Percentiles rank a stretch among this genome's conserved stretches.
These are phyloP conservation scores for Lithosia quadra DNA, from an alignment of 2,888 invertebrate species.

Conservation along the genomic window DNA sequence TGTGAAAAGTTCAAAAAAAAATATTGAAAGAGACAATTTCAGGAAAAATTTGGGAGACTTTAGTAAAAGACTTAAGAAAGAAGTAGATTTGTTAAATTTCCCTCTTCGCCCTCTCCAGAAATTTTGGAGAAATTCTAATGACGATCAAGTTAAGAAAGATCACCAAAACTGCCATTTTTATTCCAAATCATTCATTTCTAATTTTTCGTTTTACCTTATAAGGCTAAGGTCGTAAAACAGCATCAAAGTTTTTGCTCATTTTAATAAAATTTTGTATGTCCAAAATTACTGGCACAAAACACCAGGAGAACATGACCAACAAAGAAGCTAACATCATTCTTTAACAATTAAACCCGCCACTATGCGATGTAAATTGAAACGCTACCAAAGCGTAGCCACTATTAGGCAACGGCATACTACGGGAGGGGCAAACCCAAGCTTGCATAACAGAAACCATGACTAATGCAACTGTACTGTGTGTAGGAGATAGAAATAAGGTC, in stretches of 20 bases:
- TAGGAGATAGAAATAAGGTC: conserved; percentile 67
- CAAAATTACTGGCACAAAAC: conserved; percentile 5
- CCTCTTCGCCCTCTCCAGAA: not conserved
- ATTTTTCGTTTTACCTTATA: not conserved
- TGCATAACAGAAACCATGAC: conserved; percentile 67
- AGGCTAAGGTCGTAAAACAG: not conserved
- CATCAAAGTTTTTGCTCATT: not conserved
- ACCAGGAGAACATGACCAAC: conserved; percentile 30
- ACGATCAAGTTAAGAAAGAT: not conserved
- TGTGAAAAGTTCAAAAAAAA: no score
- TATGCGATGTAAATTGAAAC: conserved; percentile 16
- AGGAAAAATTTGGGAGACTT: no score
- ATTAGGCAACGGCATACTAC: conserved; percentile 61
- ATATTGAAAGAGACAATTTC: no score
- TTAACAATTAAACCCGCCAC: conserved; percentile 30
- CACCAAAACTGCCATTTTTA: not conserved
- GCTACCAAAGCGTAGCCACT: conserved; percentile 38
- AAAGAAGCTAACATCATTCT: conserved; percentile 19
- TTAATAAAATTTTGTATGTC: no score
- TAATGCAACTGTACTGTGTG: conserved; percentile 63
- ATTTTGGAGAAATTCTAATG: not conserved
- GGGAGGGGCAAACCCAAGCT: conserved; percentile 67
- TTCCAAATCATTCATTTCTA: not conserved
- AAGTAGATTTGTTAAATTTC: no score
- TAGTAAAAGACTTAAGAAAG: not conserved